Base-by-base conservation (phyloP, 2,113 vertebrate species). In the Salminus brasiliensis region DNA sequence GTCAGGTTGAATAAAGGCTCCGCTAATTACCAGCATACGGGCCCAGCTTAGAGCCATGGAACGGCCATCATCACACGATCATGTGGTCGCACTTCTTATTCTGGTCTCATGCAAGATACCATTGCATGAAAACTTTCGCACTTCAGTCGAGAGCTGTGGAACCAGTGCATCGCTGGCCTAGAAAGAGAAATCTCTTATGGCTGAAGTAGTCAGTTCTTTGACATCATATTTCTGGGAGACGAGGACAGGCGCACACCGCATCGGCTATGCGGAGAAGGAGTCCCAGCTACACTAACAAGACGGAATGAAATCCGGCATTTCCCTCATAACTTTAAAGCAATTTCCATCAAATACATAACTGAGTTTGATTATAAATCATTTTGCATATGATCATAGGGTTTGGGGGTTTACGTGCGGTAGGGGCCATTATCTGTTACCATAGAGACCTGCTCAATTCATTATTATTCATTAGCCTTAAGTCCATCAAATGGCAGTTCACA, bases 341-440 rank as follows among this genome's bases (percentile, higher is more conserved):
- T 45, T 68, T 43, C 29, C 60, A 60, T 60, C 57, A 60, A 60
- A 60, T 25, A 39, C 16, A 23, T 67, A 41, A 41, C 65, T 12
- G 36, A 41, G 21, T 39, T 67, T 67, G 18, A 39, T 41, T 13
- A 67, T 23, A 67, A 67, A 32, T 32, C 30, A 32, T 71, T 27
- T 71, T 27, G 13, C 65, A 67, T 43, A 43, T 41, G 36, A 67
- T 30, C 68, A 49, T 29, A 49, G 27, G 29, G 52, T 71, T 71
- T 49, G 45, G 41, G 47, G 68, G 66, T 45, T 30, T 32, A 15
- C n/a, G 3, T 43, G 32, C 43, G 32, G 13, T 11, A 27, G n/a
- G 52, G 52, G 62, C 62, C 36, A 27, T 69, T 72, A 32, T 39
- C 34, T 57, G 70, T 72, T 72, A 72, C 70, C 49, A 72, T 47